A percentile compares a stretch with the other conserved stretches of the same genome.
Conservation (phyloP, 2,797 vertebrate genomes). For the Lithobates pipiens region DNA sequence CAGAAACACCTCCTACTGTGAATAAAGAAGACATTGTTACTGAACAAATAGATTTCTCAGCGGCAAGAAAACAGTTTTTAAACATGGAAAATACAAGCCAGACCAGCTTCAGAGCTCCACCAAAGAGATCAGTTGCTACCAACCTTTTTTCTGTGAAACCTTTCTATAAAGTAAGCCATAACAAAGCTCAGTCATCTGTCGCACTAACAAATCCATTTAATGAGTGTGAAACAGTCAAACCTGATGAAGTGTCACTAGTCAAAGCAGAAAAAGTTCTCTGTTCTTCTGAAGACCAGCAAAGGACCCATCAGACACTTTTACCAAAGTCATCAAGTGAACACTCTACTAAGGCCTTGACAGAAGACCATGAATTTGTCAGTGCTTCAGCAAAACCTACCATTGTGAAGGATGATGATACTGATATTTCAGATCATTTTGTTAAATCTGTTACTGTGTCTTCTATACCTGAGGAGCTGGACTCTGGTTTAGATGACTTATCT, state of each 20-base stretch:
- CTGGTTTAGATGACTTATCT: conserved; percentile 91
- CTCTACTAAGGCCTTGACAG: conserved; percentile 78
- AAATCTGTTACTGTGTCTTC: conserved; percentile 75
- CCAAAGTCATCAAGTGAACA: conserved; percentile 64
- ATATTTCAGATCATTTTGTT: conserved; percentile 78
- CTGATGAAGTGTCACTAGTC: conserved; percentile 51
- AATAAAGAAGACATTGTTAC: conserved; percentile 89
- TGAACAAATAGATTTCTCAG: conserved; percentile 92
- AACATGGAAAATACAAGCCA: conserved; percentile 80
- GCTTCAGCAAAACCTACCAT: conserved; percentile 88
- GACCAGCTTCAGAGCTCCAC: conserved; percentile 62
- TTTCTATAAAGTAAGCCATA: conserved; percentile 79
- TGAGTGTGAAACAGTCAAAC: conserved; percentile 64
- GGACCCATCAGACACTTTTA: conserved; percentile 51
- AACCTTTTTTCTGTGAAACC: conserved; percentile 91
- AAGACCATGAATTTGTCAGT: conserved; percentile 89
- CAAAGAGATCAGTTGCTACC: conserved; percentile 83
- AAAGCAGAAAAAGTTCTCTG: conserved; percentile 75
- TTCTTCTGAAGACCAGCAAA: conserved; percentile 65
- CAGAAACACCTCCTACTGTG: conserved; percentile 65
- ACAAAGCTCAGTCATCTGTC: conserved; percentile 68
- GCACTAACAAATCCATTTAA: conserved; percentile 64
- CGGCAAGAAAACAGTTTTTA: conserved; percentile 92
- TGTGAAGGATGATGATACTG: conserved; percentile 87
- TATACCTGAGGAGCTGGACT: conserved; percentile 91